Evolutionary conservation across 1,140 invertebrate genomes (phyloP), one percentile per base, ranked within the genome.

Genomic region (Papilio polytes): DNA sequence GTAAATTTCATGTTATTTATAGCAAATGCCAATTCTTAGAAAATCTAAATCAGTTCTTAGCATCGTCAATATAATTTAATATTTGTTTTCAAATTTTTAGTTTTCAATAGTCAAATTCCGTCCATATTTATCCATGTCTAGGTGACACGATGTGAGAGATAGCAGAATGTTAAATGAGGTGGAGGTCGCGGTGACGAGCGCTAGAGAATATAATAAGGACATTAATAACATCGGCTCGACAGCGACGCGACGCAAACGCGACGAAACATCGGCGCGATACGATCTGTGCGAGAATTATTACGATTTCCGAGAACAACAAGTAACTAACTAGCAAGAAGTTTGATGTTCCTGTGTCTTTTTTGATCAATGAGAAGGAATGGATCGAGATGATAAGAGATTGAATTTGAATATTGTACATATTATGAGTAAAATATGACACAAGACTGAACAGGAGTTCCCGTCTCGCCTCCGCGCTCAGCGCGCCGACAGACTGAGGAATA

Each of bases 401-500:
- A 10, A 12, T 8, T 66, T 31, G 15, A 31, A 66, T 6, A 15
- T 31, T 10, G 12, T 3, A 66, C 9, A 66, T 56, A 6, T n/a
- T 56, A 56, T 20, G 18, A 6, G 3, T 56, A 18, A n/a, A 56
- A 56, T n/a, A 51, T 13, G 4, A 51, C 48, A 51, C 12, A 15
- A 15, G 18, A 56, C 15, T 18, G 4, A 8, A 18, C 18, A n/a
- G 7, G 53, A 56, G 15, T 26, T 20, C 59, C 12, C 63, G 3
- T 12, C 10, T 10, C 4, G 59, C 22, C 59, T 18, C 44, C 36
- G 13, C 66, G 59, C 63, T 44, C 56, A 26, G 63, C 15, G 70
- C 63, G 77, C 77, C 72, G 48, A 51, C 78, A 73, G 82, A 80
- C 82, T 80, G 81, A 80, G 82, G 84, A 87, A 85, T 87, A 86